Evolutionary conservation across 2,888 invertebrate species (phyloP), one percentile per base, ranked within the genome.

Genomic region (Athrips mouffetella): DNA sequence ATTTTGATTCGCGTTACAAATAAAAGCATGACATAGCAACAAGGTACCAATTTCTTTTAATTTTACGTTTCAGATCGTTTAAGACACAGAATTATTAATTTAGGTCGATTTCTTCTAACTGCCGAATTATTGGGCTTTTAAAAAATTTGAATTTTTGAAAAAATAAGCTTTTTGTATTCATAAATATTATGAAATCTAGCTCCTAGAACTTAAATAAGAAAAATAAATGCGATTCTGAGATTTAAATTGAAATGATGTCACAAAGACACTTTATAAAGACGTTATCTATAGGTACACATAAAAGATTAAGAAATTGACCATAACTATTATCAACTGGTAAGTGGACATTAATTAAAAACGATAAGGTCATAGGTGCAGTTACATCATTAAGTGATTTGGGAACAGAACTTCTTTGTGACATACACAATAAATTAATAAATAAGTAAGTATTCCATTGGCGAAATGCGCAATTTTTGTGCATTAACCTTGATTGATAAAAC

Each of bases 201-300:
- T 52, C 47, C 59, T 59, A 65, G 60, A 61, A 57, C 55, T 66
- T 70, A 69, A 68, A 67, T 72, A 64, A 74, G 61, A 71, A 73
- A 66, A 71, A 77, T 80, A 80, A 82, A 82, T 80, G 80, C 77
- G 63, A 70, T 71, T 71, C 65, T 57, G 63, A 60, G 62, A 62
- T 57, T 57, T 61, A 52, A 58, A 62, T 58, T 58, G 51, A 58
- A 52, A 21, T 20, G 20, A 54, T 57, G 65, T 59, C 55, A 55
- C 35, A 44, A 21, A 30, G 31, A 44, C 56, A 47, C 48, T 50
- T 57, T 54, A 59, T 64, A 67, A 70, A 68, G 64, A 60, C 61
- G 13, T 18, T 11, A n/a, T 21, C 11, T 37, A 52, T 48, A 47
- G 39, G 3, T 27, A 47, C 48, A 50, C 47, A 53, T 54, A 59